Base-by-base conservation (phyloP, 2,113 vertebrate species). In the Phocoena sinus region DNA sequence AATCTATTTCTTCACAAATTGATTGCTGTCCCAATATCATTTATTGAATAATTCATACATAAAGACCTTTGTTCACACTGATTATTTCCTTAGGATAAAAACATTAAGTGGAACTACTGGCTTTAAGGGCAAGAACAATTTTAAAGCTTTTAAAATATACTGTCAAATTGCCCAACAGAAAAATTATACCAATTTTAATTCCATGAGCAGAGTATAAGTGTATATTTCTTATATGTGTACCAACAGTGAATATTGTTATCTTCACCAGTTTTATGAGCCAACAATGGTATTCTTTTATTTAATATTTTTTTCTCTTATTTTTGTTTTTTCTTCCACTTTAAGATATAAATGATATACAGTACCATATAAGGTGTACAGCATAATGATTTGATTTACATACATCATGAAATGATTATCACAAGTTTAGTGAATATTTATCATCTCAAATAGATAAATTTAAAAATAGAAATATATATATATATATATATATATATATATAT, bases 1-100 rank as follows among this genome's bases (percentile, higher is more conserved):
- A 94, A 89, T 92, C 33, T 60, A 90, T 65, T 95, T 87, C 76
- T 20, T 77, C 88, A 71, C 65, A 85, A 79, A 73, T 60, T 97
- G 10, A 86, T 33, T 73, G 14, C 15, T 73, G 17, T 41, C 36
- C 36, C 56, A 73, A 25, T 58, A 50, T 65, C 26, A 92, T 91
- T 89, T 94, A 92, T 44, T 92, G 20, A 80, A 60, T 74, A 89
- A 44, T 58, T 2, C 38, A 84, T 68, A 33, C 47, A 90, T 63
- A 80, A 8, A 89, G 38, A 53, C 6, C 20, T 82, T 83, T 47
- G 7, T 71, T 83, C 47, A 86, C 26, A 86, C 92, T 96, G 63
- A 65, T 89, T 89, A 41, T 91, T 77, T 87, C 50, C 62, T 79
- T 79, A 89, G 50, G 31, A 67, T 38, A 79, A 33, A 79, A 67